Percentiles rank a stretch among this genome's conserved stretches.
Evolutionary conservation across 2,797 vertebrate genomes (phyloP).

Genomic region (Onychomys torridus): DNA sequence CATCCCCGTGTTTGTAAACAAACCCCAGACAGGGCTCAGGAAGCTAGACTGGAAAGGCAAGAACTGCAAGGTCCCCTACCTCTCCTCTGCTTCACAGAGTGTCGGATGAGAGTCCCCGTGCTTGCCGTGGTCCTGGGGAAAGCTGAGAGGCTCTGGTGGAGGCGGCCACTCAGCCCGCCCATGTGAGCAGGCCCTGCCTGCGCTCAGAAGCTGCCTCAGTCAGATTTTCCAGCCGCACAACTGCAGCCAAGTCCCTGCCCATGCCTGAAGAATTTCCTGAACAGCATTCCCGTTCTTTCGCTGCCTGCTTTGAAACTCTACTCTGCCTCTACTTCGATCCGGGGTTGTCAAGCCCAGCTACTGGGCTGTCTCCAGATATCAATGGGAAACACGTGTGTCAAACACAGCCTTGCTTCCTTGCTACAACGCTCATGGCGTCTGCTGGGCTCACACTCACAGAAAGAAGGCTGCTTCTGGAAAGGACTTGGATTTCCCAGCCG

Average conservation of each 20-base stretch:
- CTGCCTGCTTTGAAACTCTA: constrained; percentile 89
- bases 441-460: constrained; percentile 52
- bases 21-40: not conserved
- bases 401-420: constrained; percentile 65
- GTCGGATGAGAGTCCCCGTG: not conserved
- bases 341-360: constrained; percentile 89
- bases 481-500: not conserved
- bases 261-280: constrained; percentile 95
- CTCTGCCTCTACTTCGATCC: constrained; percentile 87
- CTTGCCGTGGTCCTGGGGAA: not conserved
- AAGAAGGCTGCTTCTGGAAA: constrained; percentile 53
- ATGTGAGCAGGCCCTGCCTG: constrained; percentile 91
- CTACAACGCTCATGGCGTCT: constrained; percentile 54
- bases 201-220: constrained; percentile 90
- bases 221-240: constrained; percentile 95
- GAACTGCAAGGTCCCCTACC: constrained; percentile 88
- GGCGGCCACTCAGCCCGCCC: constrained; percentile 74
- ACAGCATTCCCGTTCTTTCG: constrained; percentile 89
- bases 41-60: not conserved
- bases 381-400: constrained; percentile 90
- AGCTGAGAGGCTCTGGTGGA: constrained; percentile 54
- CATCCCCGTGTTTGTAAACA: not conserved
- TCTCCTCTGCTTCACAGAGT: constrained; percentile 75
- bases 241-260: constrained; percentile 92
- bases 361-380: constrained; percentile 91